Base-by-base conservation (phyloP, 2,797 vertebrate species). In the Ctenochaetus hawaiiensis region DNA sequence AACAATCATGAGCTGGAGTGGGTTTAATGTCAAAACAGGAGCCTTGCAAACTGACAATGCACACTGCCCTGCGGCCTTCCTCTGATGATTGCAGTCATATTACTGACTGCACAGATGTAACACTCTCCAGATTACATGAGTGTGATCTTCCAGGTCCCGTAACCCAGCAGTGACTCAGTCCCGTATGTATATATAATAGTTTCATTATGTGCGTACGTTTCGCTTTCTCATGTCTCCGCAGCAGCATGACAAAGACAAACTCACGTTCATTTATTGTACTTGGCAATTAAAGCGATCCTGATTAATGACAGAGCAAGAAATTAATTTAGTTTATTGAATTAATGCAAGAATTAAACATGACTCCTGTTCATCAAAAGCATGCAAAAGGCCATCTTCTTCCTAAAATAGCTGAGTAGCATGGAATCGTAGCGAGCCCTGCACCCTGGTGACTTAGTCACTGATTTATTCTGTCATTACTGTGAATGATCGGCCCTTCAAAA, bases 391-490 rank as follows among this genome's bases (percentile, higher is more conserved):
- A 69, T 88, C 90, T 91, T 95, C 94, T 92, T 91, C 90, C 91
- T 85, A 78, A 93, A 96, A 95, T 89, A 95, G 94, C 93, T 86
- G 91, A 95, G 92, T 61, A 20, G 84, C 56, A 69, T 74, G 67
- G 87, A 81, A 77, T 68, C 14, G 51, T 41, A 67, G 80, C 57
- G 43, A 78, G 84, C 80, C 90, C 91, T 89, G 94, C 93, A 92
- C 78, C 86, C 90, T 20, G 78, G 84, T 93, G 93, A 93, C 89
- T 80, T 89, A 74, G 82, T 80, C 70, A 26, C 94, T 96, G 96
- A 97, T 96, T 96, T 95, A 96, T 96, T 96, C 95, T 87, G 89
- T 94, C 95, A 96, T 96, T 95, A 96, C 93, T 84, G 88, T 95
- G 96, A 97, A 94, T 91, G 93, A 96, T 95, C 81, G 93, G 91